These are phyloP conservation scores for Verasper variegatus DNA, from an alignment of 2,113 vertebrate species.

Conservation along the genomic window DNA sequence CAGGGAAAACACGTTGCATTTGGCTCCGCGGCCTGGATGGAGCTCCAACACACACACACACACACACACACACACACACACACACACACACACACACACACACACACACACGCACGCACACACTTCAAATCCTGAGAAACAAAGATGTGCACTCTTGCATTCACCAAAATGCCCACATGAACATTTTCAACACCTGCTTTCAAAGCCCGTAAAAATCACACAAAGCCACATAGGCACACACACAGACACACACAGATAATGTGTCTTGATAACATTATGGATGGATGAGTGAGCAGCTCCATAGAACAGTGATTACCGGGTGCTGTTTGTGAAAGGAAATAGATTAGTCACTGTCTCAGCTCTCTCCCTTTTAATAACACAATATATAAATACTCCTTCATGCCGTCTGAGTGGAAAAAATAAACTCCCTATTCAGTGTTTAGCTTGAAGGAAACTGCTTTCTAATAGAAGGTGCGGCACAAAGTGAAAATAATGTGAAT, in stretches of 20 bases:
- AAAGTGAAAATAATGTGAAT: slow-evolving; percentile 48
- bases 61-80: background rate
- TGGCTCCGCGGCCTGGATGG: slow-evolving; percentile 4
- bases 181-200: slow-evolving; percentile 48
- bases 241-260: slow-evolving; percentile 50
- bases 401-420: slow-evolving; percentile 63
- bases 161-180: slow-evolving; percentile 11
- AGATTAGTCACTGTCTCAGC: slow-evolving; percentile 74
- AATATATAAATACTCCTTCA: slow-evolving; percentile 67
- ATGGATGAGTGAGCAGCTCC: slow-evolving; percentile 70
- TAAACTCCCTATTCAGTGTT: slow-evolving; percentile 45
- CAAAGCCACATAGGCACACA: slow-evolving; percentile 7
- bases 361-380: slow-evolving; percentile 73
- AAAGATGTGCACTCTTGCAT: slow-evolving; percentile 1
- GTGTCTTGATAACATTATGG: slow-evolving; percentile 71
- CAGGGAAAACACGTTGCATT: slow-evolving; percentile 43
- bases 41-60: background rate
- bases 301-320: slow-evolving; percentile 70
- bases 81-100: too few species aligned
- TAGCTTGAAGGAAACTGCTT: slow-evolving; percentile 53
- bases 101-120: background rate
- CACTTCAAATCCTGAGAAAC: slow-evolving; percentile 3
- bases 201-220: slow-evolving; percentile 45
- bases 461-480: slow-evolving; percentile 36
- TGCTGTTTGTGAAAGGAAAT: slow-evolving; percentile 71